phyloP scores from a whole-genome alignment of 2,888 invertebrate species.

The Dysmachus trigonus region DNA sequence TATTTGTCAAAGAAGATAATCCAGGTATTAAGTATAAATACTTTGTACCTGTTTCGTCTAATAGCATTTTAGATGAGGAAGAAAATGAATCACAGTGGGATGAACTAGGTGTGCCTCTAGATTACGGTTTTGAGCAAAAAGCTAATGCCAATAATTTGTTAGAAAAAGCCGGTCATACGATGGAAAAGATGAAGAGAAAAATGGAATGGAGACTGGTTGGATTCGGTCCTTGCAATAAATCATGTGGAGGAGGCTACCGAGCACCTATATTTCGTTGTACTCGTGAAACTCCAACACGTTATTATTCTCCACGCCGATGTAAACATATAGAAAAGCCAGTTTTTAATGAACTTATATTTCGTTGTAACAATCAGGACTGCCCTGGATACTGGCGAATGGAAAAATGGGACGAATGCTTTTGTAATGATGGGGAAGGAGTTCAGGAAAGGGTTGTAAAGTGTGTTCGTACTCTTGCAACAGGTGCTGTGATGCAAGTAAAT shows the following conservation, averaged over 20 bases:
- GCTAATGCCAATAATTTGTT: constrained; percentile 4
- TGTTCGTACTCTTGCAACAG: constrained; percentile 62
- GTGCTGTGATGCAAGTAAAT: constrained; percentile 65
- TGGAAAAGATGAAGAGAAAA: constrained; percentile 67
- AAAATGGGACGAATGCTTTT: constrained; percentile 82
- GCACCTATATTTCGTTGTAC: constrained; percentile 67
- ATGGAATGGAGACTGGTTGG: constrained; percentile 79
- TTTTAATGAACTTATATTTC: constrained; percentile 68
- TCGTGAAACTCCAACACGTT: constrained; percentile 71
- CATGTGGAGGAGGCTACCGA: constrained; percentile 73
- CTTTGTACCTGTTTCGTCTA: constrained; percentile 72
- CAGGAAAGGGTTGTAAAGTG: constrained; percentile 79
- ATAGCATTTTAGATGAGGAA: constrained; percentile 60
- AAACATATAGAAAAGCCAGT: constrained; percentile 70
- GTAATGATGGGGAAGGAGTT: constrained; percentile 71
- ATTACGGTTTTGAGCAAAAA: constrained; percentile 55
- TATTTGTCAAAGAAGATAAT: constrained; percentile 82
- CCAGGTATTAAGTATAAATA: constrained; percentile 89
- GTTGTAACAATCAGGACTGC: constrained; percentile 80
- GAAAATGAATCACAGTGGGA: constrained; percentile 59
- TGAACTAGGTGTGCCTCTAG: constrained; percentile 56
- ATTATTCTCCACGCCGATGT: constrained; percentile 74
- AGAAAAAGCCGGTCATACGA: constrained; percentile 55
- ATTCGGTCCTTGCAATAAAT: constrained; percentile 79
- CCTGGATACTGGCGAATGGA: constrained; percentile 81